Evolutionary conservation across 2,797 vertebrate genomes (phyloP).

Genomic region (Myotis findleyi): DNA sequence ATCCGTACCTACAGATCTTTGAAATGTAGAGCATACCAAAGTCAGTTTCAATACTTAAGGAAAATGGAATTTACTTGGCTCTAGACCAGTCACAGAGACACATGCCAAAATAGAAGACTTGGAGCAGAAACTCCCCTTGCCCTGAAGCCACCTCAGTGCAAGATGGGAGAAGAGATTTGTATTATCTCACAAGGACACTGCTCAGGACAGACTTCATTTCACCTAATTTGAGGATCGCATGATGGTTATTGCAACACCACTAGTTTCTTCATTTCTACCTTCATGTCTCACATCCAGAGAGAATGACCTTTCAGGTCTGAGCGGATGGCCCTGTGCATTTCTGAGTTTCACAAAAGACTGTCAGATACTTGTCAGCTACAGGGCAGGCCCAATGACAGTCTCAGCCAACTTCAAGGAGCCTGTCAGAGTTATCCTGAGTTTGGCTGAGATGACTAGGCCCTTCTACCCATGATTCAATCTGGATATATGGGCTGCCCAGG

Average conservation of each 20-base stretch:
- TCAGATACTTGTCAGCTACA: background rate
- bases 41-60: background rate
- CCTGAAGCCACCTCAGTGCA: background rate
- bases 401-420: background rate
- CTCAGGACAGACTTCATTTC: constrained; percentile 1
- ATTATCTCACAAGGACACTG: background rate
- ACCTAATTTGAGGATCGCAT: background rate
- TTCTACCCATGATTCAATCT: background rate
- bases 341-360: background rate
- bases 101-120: background rate
- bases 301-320: background rate
- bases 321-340: background rate
- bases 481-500: background rate
- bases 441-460: background rate
- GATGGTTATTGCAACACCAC: background rate
- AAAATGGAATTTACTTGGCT: background rate
- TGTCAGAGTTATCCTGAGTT: background rate
- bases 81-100: background rate
- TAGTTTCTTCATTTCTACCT: constrained; percentile 33
- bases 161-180: background rate
- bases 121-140: background rate
- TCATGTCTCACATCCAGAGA: background rate
- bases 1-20: background rate
- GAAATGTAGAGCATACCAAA: background rate
- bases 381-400: background rate